Percentiles rank a stretch among this genome's conserved stretches.
These are phyloP conservation scores for Danionella cerebrum DNA, from an alignment of 2,113 vertebrate genomes.

Conservation along the genomic window DNA sequence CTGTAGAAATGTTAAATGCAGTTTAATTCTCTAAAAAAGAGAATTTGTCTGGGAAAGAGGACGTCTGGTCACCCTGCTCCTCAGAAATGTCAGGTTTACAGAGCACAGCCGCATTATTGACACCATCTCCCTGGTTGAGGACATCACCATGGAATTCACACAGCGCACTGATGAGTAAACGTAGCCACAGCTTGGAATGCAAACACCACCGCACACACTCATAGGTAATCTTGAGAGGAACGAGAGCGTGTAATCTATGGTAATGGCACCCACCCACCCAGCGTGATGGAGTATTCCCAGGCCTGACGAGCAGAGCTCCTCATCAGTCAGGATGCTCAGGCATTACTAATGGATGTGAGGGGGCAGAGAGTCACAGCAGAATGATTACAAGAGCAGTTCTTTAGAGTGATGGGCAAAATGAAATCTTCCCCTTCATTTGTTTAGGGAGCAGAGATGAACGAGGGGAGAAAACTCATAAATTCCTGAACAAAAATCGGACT, in stretches of 20 bases:
- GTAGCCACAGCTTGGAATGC: constrained; percentile 15
- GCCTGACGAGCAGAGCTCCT: constrained; percentile 29
- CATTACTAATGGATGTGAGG: constrained; percentile 33
- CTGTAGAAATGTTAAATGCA: too few relatives aligned
- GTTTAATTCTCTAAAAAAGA: too few relatives aligned
- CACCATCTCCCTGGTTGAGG: not conserved
- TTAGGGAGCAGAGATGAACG: not conserved
- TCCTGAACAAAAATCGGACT: not conserved
- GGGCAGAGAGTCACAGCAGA: constrained; percentile 20
- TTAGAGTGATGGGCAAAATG: constrained; percentile 1
- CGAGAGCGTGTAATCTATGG: constrained; percentile 30
- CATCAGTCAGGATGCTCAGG: constrained; percentile 34
- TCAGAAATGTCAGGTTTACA: constrained; percentile 4
- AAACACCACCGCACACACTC: constrained; percentile 14
- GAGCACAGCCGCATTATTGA: constrained; percentile 8
- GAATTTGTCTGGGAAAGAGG: too few relatives aligned
- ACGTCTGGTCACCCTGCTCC: too few relatives aligned
- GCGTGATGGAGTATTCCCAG: constrained; percentile 26
- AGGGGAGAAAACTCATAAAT: not conserved
- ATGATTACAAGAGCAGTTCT: constrained; percentile 29
- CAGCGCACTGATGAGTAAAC: constrained; percentile 6
- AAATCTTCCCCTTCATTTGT: not conserved
- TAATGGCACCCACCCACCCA: constrained; percentile 34
- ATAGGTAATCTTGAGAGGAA: constrained; percentile 11
- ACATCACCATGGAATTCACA: constrained; percentile 6